phyloP scores from a whole-genome alignment of 1,140 invertebrate species.

The Gerris buenoi region DNA sequence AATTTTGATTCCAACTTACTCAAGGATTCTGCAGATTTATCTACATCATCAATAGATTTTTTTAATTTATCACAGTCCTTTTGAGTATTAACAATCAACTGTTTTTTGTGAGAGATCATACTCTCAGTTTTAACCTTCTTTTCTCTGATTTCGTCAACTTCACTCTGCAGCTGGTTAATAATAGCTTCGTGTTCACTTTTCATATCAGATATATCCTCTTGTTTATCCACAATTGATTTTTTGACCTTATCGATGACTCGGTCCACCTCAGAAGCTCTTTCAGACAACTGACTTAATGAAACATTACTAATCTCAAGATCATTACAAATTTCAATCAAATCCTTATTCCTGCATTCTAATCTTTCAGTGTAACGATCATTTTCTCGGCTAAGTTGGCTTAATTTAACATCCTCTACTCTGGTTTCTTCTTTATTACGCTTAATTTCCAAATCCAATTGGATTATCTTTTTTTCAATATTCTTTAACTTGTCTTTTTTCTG shows the following conservation, averaged over 20 bases:
- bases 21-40: constrained; percentile 29
- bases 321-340: constrained; percentile 22
- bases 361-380: constrained; percentile 26
- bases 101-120: constrained; percentile 29
- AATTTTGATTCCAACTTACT: constrained; percentile 29
- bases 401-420: constrained; percentile 23
- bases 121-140: constrained; percentile 32
- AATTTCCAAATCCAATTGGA: constrained; percentile 27
- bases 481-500: constrained; percentile 25
- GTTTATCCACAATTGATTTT: not conserved
- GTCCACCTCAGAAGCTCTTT: constrained; percentile 6
- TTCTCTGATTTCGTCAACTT: constrained; percentile 33
- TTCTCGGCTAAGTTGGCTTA: constrained; percentile 29
- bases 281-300: not conserved
- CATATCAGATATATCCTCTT: constrained; percentile 14
- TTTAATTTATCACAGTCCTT: constrained; percentile 24
- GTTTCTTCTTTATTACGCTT: constrained; percentile 20
- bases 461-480: constrained; percentile 23
- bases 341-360: constrained; percentile 22
- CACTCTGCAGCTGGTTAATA: constrained; percentile 31
- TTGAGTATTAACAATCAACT: constrained; percentile 33
- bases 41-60: constrained; percentile 26
- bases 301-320: constrained; percentile 15
- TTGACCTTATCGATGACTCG: constrained; percentile 3
- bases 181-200: constrained; percentile 19